A percentile compares a stretch with the other conserved stretches of the same genome.
Conservation (phyloP, 2,797 vertebrate species). For the Neosalanx taihuensis region DNA sequence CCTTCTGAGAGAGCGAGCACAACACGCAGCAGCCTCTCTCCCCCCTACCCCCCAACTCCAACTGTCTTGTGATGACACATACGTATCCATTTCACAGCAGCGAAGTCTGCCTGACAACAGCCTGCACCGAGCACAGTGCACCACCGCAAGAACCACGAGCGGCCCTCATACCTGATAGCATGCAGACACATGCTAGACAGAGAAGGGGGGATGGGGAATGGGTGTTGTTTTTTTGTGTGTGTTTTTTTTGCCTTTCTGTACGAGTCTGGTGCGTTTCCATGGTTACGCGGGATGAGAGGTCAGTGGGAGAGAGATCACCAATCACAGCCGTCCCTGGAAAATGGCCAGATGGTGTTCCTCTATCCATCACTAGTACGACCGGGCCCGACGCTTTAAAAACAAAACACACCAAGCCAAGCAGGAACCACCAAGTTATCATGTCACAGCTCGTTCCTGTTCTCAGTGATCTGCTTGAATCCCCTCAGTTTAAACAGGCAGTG, state of each 20-base stretch:
- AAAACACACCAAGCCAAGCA: too few relatives aligned
- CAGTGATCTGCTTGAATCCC: too few relatives aligned
- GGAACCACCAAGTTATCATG: too few relatives aligned
- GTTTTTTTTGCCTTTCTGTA: slow-evolving; percentile 11
- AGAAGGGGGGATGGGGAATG: slow-evolving; percentile 19
- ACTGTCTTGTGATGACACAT: not conserved
- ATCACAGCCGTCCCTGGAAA: not conserved
- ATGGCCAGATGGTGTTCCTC: not conserved
- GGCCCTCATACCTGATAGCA: not conserved
- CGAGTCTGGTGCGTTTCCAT: slow-evolving; percentile 18
- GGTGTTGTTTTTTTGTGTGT: too few relatives aligned
- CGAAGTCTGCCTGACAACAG: slow-evolving; percentile 47
- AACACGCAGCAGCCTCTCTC: not conserved
- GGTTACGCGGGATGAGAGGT: slow-evolving; percentile 18
- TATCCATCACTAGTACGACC: not conserved
- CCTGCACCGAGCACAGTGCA: slow-evolving; percentile 21
- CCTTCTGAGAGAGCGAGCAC: too few relatives aligned
- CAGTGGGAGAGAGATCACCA: not conserved
- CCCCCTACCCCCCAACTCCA: not conserved
- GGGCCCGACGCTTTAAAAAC: too few relatives aligned
- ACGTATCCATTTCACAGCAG: slow-evolving; percentile 6
- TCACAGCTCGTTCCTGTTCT: too few relatives aligned
- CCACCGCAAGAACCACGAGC: not conserved
- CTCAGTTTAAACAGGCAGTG: too few relatives aligned
- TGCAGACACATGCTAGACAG: not conserved